Evolutionary conservation across 2,797 vertebrate genomes (phyloP).

Genomic region (Megaceryle alcyon): DNA sequence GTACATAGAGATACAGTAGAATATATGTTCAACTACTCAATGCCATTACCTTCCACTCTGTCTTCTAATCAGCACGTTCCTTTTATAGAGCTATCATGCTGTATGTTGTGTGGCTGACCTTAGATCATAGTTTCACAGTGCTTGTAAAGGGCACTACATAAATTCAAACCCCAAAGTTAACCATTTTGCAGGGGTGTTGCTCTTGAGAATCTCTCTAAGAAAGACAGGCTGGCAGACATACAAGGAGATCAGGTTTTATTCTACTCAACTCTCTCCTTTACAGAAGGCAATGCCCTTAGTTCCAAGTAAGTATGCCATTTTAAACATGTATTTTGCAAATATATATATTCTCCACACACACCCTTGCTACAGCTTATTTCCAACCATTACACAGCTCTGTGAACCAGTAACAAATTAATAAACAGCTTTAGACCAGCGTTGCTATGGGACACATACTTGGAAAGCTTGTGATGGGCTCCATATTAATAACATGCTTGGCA

Average conservation of each 20-base stretch:
- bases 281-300: neutral
- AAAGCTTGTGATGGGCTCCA: neutral
- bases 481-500: accelerated
- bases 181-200: neutral
- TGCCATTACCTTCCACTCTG: neutral
- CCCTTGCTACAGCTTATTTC: neutral
- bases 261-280: neutral
- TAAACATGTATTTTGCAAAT: neutral
- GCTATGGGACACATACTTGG: neutral
- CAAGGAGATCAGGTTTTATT: neutral
- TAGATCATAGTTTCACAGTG: neutral
- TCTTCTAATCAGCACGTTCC: neutral
- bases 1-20: neutral
- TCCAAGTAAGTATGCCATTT: neutral
- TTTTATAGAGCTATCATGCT: neutral
- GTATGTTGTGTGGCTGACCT: neutral
- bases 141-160: neutral
- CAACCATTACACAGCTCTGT: neutral
- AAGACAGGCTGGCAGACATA: neutral
- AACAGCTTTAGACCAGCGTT: neutral
- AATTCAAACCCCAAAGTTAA: neutral
- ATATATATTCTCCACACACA: too few relatives aligned
- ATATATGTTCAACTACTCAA: neutral
- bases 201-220: neutral
- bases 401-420: neutral